Conservation (phyloP, 2,113 vertebrate species). For the Rhynchomys soricoides region DNA sequence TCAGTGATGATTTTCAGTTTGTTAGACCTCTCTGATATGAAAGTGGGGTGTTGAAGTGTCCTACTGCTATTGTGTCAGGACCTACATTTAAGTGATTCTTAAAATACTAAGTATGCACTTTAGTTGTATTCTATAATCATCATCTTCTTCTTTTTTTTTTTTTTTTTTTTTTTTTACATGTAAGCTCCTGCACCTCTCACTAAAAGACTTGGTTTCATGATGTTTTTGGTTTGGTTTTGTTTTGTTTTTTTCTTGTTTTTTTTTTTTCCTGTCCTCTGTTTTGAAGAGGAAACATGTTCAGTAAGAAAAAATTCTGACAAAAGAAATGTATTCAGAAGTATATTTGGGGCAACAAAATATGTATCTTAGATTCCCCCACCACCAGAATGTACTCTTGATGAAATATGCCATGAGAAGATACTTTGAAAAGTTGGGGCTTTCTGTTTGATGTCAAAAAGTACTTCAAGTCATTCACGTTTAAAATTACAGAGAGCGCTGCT, state of each 20-base stretch:
- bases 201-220: neutral
- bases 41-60: neutral
- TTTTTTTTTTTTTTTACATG: neutral
- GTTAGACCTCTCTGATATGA: neutral
- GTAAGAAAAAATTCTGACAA: neutral
- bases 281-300: conserved; percentile 25
- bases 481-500: conserved; percentile 70
- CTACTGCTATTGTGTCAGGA: neutral
- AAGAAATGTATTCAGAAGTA: neutral
- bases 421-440: conserved; percentile 64
- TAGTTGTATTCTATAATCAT: neutral
- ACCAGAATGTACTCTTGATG: conserved; percentile 8
- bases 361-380: neutral
- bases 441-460: conserved; percentile 73
- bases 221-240: too few species aligned
- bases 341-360: conserved; percentile 44
- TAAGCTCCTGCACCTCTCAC: neutral
- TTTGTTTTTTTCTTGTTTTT: too few species aligned
- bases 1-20: neutral
- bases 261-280: conserved; percentile 6
- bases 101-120: neutral
- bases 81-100: neutral
- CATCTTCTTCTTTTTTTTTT: too few species aligned
- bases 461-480: conserved; percentile 70
- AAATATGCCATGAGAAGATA: conserved; percentile 48